phyloP scores from a whole-genome alignment of 1,140 invertebrate species.

The Hycleus cichorii region DNA sequence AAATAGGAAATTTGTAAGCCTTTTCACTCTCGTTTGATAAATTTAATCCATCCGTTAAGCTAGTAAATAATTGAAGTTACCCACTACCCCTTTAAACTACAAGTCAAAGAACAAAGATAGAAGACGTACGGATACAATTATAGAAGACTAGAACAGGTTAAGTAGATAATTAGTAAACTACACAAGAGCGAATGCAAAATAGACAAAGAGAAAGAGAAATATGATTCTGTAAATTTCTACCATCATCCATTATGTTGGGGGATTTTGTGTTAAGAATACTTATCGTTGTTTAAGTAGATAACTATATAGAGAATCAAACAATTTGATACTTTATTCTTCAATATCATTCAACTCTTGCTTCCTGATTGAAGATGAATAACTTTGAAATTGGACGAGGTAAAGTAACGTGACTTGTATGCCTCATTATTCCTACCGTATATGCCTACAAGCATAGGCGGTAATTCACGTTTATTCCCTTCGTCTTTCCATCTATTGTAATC shows the following conservation, averaged over 20 bases:
- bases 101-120: neutral
- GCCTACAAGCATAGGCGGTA: too few relatives aligned
- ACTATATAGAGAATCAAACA: too few relatives aligned
- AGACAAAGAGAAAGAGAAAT: constrained; percentile 2
- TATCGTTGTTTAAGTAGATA: too few relatives aligned
- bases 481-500: too few relatives aligned
- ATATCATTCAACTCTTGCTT: too few relatives aligned
- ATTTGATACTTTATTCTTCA: too few relatives aligned
- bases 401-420: too few relatives aligned
- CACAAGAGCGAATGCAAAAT: neutral
- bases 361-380: too few relatives aligned
- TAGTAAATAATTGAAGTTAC: constrained; percentile 12
- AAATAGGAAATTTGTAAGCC: constrained; percentile 13
- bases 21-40: constrained; percentile 10
- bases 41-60: constrained; percentile 13
- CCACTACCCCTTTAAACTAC: too few relatives aligned
- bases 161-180: constrained; percentile 25
- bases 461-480: too few relatives aligned
- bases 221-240: constrained; percentile 15
- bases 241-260: constrained; percentile 17
- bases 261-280: neutral
- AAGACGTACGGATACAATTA: constrained; percentile 24
- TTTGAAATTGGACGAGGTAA: too few relatives aligned
- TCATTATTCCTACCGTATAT: too few relatives aligned
- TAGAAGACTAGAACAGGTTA: constrained; percentile 18